phyloP scores from a whole-genome alignment of 2,888 invertebrate species.

The Eristalinus sepulchralis region DNA sequence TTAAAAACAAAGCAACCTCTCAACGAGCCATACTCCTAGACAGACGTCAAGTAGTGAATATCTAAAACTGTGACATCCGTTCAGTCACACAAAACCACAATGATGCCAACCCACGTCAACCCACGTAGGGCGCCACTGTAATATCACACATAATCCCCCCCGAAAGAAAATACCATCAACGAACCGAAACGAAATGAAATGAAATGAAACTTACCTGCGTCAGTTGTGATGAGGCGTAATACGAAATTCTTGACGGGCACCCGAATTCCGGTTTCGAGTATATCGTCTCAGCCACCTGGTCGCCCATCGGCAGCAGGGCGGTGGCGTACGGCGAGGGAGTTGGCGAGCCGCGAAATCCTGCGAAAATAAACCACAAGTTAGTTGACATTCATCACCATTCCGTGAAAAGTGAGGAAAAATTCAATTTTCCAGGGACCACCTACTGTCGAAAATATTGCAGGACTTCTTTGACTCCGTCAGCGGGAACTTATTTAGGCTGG shows the following conservation, averaged over 20 bases:
- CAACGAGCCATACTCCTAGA: too few species aligned
- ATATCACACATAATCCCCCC: too few species aligned
- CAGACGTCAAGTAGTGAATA: too few species aligned
- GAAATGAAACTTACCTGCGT: conserved; percentile 83
- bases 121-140: too few species aligned
- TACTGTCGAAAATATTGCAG: conserved; percentile 79
- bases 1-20: too few species aligned
- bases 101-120: too few species aligned
- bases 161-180: neutral
- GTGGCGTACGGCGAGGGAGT: conserved; percentile 89
- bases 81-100: too few species aligned
- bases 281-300: conserved; percentile 80
- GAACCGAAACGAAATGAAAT: neutral
- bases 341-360: conserved; percentile 79
- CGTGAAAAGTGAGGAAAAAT: conserved; percentile 12
- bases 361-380: conserved; percentile 61
- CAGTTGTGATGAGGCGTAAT: conserved; percentile 90
- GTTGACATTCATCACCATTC: conserved; percentile 16
- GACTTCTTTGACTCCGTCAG: conserved; percentile 81
- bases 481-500: conserved; percentile 89
- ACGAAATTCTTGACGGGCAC: conserved; percentile 85
- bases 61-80: too few species aligned
- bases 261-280: conserved; percentile 85
- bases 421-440: conserved; percentile 73
- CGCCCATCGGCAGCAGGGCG: conserved; percentile 83